A percentile compares a stretch with the other conserved stretches of the same genome.
Conservation (phyloP, 2,113 vertebrate species). For the Fulica atra region DNA sequence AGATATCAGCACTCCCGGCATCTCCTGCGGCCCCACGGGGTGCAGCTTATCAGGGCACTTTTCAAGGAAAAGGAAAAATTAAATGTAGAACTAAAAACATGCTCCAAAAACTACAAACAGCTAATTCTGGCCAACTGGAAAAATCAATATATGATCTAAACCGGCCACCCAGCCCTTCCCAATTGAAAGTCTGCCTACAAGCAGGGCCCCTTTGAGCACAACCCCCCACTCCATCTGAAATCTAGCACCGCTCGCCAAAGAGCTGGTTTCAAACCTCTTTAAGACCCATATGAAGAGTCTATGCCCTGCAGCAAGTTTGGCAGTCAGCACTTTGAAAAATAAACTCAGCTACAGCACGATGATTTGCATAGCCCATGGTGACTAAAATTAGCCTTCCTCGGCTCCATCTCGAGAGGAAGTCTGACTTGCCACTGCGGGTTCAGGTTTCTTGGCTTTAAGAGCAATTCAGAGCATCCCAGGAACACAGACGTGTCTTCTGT, state of each 20-base stretch:
- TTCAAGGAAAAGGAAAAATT: neutral
- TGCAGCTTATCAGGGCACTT: neutral
- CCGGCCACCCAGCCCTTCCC: neutral
- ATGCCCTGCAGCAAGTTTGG: slow-evolving; percentile 20
- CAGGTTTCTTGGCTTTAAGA: slow-evolving; percentile 38
- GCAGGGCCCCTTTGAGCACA: neutral
- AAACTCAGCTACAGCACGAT: neutral
- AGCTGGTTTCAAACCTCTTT: neutral
- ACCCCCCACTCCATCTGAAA: neutral
- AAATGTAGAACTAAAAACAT: neutral
- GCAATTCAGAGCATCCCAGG: neutral
- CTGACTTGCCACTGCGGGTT: slow-evolving; percentile 15
- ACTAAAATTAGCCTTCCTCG: slow-evolving; percentile 50
- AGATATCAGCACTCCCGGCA: neutral
- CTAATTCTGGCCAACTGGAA: neutral
- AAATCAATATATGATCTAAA: neutral
- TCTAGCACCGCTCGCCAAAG: rapidly evolving
- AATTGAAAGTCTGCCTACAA: neutral
- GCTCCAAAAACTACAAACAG: neutral
- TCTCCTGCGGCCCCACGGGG: neutral
- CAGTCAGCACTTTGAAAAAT: slow-evolving; percentile 34
- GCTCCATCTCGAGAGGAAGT: slow-evolving; percentile 29
- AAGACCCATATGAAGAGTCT: neutral
- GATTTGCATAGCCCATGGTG: slow-evolving; percentile 27
- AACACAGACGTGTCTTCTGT: slow-evolving; percentile 3